These are phyloP conservation scores for Salmo trutta DNA, from an alignment of 2,797 vertebrate species.

Conservation along the genomic window DNA sequence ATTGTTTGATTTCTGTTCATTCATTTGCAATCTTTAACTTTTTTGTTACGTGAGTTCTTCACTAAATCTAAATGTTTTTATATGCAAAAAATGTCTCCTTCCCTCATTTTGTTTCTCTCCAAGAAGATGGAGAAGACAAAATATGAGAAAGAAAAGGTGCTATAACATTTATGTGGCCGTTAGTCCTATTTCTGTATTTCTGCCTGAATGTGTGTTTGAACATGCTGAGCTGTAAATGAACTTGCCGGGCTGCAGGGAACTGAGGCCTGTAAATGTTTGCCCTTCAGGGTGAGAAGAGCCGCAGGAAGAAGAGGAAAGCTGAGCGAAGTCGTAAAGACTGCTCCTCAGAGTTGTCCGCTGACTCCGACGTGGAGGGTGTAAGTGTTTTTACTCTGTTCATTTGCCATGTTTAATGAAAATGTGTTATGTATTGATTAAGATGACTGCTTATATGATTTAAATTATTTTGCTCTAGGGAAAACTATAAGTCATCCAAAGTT, in stretches of 20 bases:
- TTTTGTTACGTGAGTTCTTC: neutral
- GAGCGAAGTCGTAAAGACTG: constrained; percentile 78
- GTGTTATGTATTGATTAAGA: no score
- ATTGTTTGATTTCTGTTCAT: neutral
- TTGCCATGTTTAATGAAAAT: neutral
- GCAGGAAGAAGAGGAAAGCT: constrained; percentile 81
- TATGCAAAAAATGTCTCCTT: neutral
- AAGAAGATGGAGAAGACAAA: constrained; percentile 80
- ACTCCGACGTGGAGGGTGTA: constrained; percentile 80
- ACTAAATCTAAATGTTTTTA: neutral
- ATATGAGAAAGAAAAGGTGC: constrained; percentile 86
- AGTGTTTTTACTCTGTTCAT: constrained; percentile 36
- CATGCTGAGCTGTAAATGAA: no score
- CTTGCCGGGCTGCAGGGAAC: no score
- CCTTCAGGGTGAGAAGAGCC: constrained; percentile 73
- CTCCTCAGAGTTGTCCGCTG: constrained; percentile 80
- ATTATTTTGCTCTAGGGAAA: no score
- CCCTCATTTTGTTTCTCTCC: constrained; percentile 19
- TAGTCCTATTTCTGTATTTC: neutral
- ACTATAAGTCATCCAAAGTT: no score
- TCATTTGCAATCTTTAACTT: neutral
- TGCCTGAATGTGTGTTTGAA: no score
- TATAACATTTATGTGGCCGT: neutral
- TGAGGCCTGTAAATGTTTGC: neutral
- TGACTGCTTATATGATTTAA: no score